Percentiles rank a stretch among this genome's conserved stretches.
Evolutionary conservation across 1,140 invertebrate species (phyloP).

Genomic region (Trichonephila inaurata): DNA sequence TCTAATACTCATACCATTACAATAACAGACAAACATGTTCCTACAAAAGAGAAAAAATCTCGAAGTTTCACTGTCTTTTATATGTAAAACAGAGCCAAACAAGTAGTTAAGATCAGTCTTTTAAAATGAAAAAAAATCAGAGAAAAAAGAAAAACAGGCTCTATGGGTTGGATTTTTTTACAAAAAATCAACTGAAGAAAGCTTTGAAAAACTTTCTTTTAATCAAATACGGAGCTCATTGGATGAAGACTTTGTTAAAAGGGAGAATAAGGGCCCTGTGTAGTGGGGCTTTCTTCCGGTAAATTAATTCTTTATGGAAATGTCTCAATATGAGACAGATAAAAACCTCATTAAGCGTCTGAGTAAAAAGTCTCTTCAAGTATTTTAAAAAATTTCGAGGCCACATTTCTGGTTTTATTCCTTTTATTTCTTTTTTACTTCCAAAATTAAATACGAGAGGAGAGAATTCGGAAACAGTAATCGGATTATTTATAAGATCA

Average conservation of each 20-base stretch:
- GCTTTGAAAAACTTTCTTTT: neutral
- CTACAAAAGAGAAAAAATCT: too few species aligned
- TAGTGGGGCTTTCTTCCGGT: constrained; percentile 19
- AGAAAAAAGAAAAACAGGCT: neutral
- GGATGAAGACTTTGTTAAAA: neutral
- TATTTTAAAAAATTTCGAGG: too few species aligned
- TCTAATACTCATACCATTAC: too few species aligned
- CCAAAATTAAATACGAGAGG: too few species aligned
- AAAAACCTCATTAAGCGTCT: constrained; percentile 34
- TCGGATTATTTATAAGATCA: neutral
- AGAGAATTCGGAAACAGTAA: neutral
- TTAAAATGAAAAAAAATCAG: neutral
- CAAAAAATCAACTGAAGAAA: neutral
- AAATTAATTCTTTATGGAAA: constrained; percentile 26
- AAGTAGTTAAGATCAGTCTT: neutral
- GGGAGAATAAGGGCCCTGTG: neutral
- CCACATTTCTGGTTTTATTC: neutral
- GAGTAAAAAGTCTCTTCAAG: neutral
- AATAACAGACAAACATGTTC: too few species aligned
- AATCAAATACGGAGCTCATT: neutral
- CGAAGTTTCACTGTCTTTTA: too few species aligned
- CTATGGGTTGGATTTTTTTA: neutral
- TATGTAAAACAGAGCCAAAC: too few species aligned
- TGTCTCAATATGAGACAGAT: constrained; percentile 12
- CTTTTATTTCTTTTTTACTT: neutral